A percentile compares a stretch with the other conserved stretches of the same genome.
phyloP scores from a whole-genome alignment of 2,888 invertebrate species.

The Eilema caniola region DNA sequence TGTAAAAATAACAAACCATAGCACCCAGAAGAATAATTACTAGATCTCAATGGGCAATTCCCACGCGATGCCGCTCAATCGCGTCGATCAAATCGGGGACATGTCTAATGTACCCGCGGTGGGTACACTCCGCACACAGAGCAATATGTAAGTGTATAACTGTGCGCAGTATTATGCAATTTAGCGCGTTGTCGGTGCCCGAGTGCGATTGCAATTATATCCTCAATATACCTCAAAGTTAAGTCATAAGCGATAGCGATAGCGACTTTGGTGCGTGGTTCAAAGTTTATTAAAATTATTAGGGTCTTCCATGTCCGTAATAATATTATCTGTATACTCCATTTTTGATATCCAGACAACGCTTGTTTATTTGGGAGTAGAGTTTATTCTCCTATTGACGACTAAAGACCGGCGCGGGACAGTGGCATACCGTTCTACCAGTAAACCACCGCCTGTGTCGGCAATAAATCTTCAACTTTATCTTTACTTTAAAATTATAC shows the following conservation, averaged over 20 bases:
- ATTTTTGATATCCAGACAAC: no score
- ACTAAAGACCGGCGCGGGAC: no score
- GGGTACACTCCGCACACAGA: neutral
- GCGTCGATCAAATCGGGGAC: conserved; percentile 32
- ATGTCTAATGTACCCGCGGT: conserved; percentile 26
- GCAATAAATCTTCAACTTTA: no score
- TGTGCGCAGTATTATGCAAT: conserved; percentile 47
- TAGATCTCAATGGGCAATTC: conserved; percentile 9
- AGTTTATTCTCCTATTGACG: no score
- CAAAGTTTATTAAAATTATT: neutral
- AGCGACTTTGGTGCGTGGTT: neutral
- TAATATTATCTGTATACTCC: no score
- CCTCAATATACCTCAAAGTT: neutral
- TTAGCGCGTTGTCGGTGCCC: conserved; percentile 29
- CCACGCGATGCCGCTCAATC: conserved; percentile 17
- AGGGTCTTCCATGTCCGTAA: no score
- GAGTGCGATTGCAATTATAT: conserved; percentile 22
- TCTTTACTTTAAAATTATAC: no score
- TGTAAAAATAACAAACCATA: neutral
- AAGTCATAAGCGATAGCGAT: neutral
- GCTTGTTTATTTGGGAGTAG: no score
- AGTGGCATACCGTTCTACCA: no score
- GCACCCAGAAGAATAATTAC: neutral
- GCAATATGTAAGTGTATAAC: conserved; percentile 21
- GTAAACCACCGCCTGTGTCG: no score